phyloP scores from a whole-genome alignment of 2,797 vertebrate genomes.

The Podarcis lilfordi region DNA sequence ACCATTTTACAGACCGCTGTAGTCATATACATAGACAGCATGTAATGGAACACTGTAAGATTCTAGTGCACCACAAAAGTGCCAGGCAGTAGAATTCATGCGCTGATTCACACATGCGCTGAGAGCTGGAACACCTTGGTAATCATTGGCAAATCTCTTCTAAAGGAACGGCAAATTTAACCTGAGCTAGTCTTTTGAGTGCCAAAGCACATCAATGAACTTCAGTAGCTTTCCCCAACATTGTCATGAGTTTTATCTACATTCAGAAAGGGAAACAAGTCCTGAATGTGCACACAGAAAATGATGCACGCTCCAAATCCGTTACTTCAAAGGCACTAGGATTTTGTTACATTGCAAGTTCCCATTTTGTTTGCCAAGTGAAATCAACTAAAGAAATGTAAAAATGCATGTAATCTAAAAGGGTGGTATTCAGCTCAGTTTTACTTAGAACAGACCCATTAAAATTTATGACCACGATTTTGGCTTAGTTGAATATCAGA shows the following conservation, averaged over 20 bases:
- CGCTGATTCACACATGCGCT: background rate
- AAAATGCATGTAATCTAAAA: too few relatives aligned
- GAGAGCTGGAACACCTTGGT: background rate
- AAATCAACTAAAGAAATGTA: too few relatives aligned
- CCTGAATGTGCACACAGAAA: too few relatives aligned
- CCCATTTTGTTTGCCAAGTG: too few relatives aligned
- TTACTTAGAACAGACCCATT: too few relatives aligned
- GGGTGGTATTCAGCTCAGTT: too few relatives aligned
- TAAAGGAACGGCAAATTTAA: background rate
- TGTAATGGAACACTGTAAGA: conserved; percentile 5
- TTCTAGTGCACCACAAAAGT: background rate
- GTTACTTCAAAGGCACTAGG: too few relatives aligned
- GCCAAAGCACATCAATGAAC: background rate
- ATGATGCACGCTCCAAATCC: too few relatives aligned
- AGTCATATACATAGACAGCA: background rate
- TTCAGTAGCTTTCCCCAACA: background rate
- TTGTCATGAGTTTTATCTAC: background rate
- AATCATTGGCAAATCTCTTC: background rate
- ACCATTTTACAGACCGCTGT: conserved; percentile 11
- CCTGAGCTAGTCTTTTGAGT: background rate
- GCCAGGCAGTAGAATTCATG: background rate
- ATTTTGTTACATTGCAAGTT: too few relatives aligned
- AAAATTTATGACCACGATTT: too few relatives aligned
- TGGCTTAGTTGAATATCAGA: too few relatives aligned
- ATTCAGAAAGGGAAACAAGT: too few relatives aligned